phyloP scores from a whole-genome alignment of 2,113 vertebrate species.

The Tetrao urogallus region DNA sequence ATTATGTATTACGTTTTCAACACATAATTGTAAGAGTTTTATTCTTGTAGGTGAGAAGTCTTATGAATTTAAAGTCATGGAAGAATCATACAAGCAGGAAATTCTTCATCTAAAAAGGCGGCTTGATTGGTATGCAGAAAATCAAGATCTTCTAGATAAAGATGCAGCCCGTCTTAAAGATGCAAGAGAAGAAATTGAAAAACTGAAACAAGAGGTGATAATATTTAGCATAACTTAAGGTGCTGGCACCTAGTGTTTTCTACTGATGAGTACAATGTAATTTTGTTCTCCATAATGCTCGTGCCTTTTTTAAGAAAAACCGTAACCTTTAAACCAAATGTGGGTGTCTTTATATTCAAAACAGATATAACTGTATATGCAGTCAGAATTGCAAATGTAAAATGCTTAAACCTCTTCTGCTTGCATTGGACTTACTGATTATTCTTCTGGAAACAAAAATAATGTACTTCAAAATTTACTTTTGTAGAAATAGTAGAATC shows the following conservation, averaged over 20 bases:
- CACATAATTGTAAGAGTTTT: neutral
- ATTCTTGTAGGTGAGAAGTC: conserved; percentile 81
- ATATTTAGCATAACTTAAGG: neutral
- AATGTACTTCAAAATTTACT: neutral
- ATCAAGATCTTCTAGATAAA: conserved; percentile 91
- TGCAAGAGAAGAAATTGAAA: conserved; percentile 85
- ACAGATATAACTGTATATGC: neutral
- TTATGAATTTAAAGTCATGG: conserved; percentile 83
- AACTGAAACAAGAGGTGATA: conserved; percentile 85
- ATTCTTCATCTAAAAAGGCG: conserved; percentile 83
- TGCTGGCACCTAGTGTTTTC: neutral
- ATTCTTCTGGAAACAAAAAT: neutral
- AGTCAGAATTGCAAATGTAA: neutral
- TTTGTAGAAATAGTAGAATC: too few relatives aligned
- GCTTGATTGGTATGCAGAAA: conserved; percentile 92
- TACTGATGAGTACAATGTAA: neutral
- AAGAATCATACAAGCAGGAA: conserved; percentile 89
- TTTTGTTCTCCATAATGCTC: neutral
- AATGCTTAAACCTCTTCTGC: neutral
- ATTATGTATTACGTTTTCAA: neutral
- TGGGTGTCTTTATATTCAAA: neutral
- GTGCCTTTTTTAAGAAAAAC: neutral
- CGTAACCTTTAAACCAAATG: neutral
- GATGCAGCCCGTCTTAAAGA: conserved; percentile 85
- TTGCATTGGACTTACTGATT: neutral